phyloP scores from a whole-genome alignment of 1,140 invertebrate genomes.

The Aphidius ervi region DNA sequence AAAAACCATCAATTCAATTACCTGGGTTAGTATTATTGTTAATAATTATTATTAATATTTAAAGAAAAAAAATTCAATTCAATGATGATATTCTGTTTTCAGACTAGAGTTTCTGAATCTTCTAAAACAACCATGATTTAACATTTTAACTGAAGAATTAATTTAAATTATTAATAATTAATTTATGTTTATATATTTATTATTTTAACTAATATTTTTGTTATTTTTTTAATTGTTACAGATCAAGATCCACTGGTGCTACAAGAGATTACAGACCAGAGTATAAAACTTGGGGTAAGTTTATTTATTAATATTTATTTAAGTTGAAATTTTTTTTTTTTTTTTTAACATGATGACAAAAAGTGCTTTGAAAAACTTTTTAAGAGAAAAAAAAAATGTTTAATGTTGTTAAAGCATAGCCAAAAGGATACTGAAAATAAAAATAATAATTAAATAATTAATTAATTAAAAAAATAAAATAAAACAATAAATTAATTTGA shows the following conservation, averaged over 20 bases:
- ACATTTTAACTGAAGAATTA: slow-evolving; percentile 27
- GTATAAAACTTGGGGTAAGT: slow-evolving; percentile 45
- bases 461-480: slow-evolving; percentile 17
- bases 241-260: slow-evolving; percentile 45
- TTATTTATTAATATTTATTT: slow-evolving; percentile 5
- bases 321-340: slow-evolving; percentile 2
- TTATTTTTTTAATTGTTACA: slow-evolving; percentile 30
- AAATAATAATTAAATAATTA: not conserved
- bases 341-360: slow-evolving; percentile 8
- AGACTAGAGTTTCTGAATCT: slow-evolving; percentile 48
- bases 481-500: slow-evolving; percentile 14
- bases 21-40: slow-evolving; percentile 41
- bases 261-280: slow-evolving; percentile 43
- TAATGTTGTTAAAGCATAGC: slow-evolving; percentile 30
- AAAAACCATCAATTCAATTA: slow-evolving; percentile 39
- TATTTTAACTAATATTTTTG: slow-evolving; percentile 6
- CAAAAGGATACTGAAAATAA: slow-evolving; percentile 35
- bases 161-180: slow-evolving; percentile 13
- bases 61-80: not conserved
- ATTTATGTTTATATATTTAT: slow-evolving; percentile 1
- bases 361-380: slow-evolving; percentile 29
- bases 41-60: not conserved
- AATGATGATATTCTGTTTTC: slow-evolving; percentile 36
- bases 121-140: slow-evolving; percentile 35
- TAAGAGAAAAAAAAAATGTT: slow-evolving; percentile 18